phyloP scores from a whole-genome alignment of 2,113 vertebrate species.

The Struthio camelus region DNA sequence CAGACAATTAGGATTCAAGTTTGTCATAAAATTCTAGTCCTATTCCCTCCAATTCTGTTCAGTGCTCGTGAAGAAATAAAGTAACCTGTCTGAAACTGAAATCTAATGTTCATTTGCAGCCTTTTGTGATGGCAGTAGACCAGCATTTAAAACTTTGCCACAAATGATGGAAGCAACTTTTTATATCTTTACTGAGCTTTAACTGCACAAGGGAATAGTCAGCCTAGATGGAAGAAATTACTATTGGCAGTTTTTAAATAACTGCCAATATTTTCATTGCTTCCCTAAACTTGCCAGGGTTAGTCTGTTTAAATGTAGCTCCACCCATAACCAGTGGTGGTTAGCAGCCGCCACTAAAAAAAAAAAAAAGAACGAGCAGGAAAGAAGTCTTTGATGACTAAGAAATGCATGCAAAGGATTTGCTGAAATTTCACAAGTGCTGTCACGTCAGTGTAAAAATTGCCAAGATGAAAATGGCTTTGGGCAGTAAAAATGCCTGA shows the following conservation, averaged over 20 bases:
- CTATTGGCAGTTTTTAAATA: not conserved
- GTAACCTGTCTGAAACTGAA: not conserved
- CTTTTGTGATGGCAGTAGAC: not conserved
- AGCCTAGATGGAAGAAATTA: not conserved
- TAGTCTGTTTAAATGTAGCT: not conserved
- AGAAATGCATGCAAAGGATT: not conserved
- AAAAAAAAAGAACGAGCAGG: not conserved
- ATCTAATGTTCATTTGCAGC: not conserved
- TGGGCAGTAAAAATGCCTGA: not conserved
- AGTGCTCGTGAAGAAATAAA: not conserved
- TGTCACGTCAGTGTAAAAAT: not conserved
- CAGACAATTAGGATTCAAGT: not conserved
- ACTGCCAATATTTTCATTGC: not conserved
- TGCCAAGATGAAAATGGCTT: not conserved
- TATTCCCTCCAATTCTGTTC: not conserved
- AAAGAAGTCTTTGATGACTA: slow-evolving; percentile 17
- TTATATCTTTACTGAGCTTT: not conserved
- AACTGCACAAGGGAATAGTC: not conserved
- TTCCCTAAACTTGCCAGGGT: not conserved
- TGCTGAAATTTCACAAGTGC: not conserved
- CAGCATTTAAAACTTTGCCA: not conserved
- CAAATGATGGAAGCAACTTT: not conserved
- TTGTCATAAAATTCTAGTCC: not conserved
- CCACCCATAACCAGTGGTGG: not conserved
- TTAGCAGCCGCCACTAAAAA: not conserved